Evolutionary conservation across 2,113 vertebrate genomes (phyloP).

Genomic region (Nerophis ophidion): DNA sequence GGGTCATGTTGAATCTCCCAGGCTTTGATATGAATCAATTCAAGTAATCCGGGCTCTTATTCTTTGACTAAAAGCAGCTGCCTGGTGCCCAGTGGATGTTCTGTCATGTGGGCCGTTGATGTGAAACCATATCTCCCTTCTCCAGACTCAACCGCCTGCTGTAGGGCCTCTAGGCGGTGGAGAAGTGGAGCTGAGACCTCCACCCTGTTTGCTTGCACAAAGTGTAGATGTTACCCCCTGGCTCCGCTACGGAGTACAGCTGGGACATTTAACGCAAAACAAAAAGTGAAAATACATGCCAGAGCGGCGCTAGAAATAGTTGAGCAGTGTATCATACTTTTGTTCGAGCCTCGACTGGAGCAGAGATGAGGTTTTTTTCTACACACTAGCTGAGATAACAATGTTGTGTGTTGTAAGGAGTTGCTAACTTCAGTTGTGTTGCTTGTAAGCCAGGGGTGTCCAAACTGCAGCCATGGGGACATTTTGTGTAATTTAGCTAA

Average conservation of each 20-base stretch:
- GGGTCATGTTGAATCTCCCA: background rate
- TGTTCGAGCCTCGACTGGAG: conserved; percentile 12
- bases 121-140: conserved; percentile 52
- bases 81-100: conserved; percentile 38
- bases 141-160: conserved; percentile 38
- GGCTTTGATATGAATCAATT: background rate
- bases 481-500: too few species aligned
- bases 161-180: conserved; percentile 33
- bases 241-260: background rate
- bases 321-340: conserved; percentile 3
- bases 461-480: too few species aligned
- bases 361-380: background rate
- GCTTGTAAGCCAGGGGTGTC: too few species aligned
- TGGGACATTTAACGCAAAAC: conserved; percentile 5
- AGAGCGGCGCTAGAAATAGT: conserved; percentile 5
- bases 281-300: conserved; percentile 16
- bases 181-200: conserved; percentile 26
- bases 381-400: background rate
- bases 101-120: conserved; percentile 39
- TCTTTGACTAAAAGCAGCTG: conserved; percentile 45
- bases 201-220: conserved; percentile 45
- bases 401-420: background rate
- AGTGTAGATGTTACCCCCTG: conserved; percentile 20
- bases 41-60: conserved; percentile 11
- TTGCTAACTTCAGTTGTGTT: conserved; percentile 9